These are phyloP conservation scores for Strigamia crassipes DNA, from an alignment of 2,888 invertebrate genomes.

Conservation along the genomic window DNA sequence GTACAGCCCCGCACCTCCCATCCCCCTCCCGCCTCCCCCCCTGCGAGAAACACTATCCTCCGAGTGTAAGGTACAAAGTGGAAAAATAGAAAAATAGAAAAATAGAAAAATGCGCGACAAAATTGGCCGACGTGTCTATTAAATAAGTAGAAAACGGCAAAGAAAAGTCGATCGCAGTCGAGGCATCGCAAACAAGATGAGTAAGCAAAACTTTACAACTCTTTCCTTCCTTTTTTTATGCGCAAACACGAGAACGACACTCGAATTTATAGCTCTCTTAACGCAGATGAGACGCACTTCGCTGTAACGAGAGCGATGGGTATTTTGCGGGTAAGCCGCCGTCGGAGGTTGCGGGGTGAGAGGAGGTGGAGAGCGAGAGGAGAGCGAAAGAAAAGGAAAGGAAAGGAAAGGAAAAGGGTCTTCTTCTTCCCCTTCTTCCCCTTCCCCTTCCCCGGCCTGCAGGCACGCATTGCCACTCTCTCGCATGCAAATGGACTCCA, in stretches of 20 bases:
- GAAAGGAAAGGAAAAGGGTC: neutral
- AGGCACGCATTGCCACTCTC: constrained; percentile 18
- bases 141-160: neutral
- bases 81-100: neutral
- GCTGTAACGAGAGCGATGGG: neutral
- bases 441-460: neutral
- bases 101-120: neutral
- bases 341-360: neutral
- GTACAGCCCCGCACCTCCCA: neutral
- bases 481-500: constrained; percentile 41
- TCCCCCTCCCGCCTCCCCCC: neutral
- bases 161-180: neutral
- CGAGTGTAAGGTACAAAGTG: neutral
- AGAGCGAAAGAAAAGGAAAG: no score
- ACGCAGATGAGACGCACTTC: neutral
- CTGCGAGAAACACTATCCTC: neutral
- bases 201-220: constrained; percentile 7
- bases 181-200: neutral
- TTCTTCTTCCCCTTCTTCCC: neutral
- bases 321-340: constrained; percentile 26
- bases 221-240: neutral
- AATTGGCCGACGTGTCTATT: neutral
- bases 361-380: neutral
- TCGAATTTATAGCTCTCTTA: constrained; percentile 24
- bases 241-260: neutral